Evolutionary conservation across 23 tunicate genomes (phyloP), one percentile per base, ranked within the genome.

Genomic region (Styela clava): DNA sequence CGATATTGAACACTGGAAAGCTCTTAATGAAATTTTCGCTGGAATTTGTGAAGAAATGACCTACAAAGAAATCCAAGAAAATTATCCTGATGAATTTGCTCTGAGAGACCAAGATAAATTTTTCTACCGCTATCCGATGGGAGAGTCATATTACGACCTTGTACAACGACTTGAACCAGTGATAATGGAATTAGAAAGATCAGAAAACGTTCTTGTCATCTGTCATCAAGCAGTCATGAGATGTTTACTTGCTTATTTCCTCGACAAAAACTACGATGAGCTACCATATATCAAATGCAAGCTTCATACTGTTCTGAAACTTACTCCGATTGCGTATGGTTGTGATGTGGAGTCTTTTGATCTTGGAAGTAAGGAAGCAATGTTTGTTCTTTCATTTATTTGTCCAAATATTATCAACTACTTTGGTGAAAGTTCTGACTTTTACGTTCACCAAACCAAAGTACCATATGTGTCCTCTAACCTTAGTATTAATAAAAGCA

Each of bases 21-120:
- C 95, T 7, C 51, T 89, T 74, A 89, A 94, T 79, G 95, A 88
- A 85, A 94, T 88, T 0, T 83, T 88, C 69, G 94, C 95, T 1
- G 99, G 99, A 5, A 93, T 91, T n/a, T 96, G 99, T 69, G 99
- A 96, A 64, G 88, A 88, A 21, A 84, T 96, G 94, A 96, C 99
- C 1, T 96, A 96, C 85, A 82, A 85, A 19, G 99, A 96, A 76
- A 96, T 96, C 64, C 96, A 96, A 83, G 82, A 71, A 33, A 91
- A 91, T 16, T 96, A 56, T 76, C 97, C 99, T 0, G 93, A 91
- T 69, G 99, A 96, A 78, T 96, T 87, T 56, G 94, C 89, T 2
- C 30, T 87, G 74, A 84, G 99, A 0, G 97, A 91, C 64, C 89
- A 91, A 33, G 89, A 91, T 79, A 96, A 96, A 68, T 96, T 82